A percentile compares a stretch with the other conserved stretches of the same genome.
phyloP scores from a whole-genome alignment of 2,113 vertebrate species.

The Pyxicephalus adspersus region DNA sequence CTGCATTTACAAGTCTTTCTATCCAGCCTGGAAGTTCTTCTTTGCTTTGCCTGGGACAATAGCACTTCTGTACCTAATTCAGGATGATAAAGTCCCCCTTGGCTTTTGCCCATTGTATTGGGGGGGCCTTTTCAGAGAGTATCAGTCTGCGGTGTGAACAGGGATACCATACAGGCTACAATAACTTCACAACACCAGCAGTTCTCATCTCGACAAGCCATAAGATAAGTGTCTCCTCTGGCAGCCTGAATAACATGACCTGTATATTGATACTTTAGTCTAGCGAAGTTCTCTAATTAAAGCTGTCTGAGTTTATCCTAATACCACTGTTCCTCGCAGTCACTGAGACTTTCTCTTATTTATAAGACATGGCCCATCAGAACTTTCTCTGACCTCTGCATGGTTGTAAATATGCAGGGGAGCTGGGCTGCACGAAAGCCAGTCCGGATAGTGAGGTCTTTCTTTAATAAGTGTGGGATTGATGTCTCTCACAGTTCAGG shows the following conservation, averaged over 20 bases:
- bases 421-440: conserved; percentile 60
- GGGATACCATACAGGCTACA: conserved; percentile 41
- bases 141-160: conserved; percentile 43
- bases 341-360: conserved; percentile 70
- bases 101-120: conserved; percentile 27
- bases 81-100: conserved; percentile 4
- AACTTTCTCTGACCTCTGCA: conserved; percentile 68
- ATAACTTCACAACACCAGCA: conserved; percentile 45
- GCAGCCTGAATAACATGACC: conserved; percentile 55
- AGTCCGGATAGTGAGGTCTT: conserved; percentile 59
- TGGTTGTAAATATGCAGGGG: conserved; percentile 67
- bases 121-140: conserved; percentile 15
- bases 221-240: conserved; percentile 49
- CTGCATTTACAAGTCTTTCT: too few relatives aligned
- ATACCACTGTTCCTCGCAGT: conserved; percentile 65
- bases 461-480: conserved; percentile 74
- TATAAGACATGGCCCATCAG: conserved; percentile 64
- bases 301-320: conserved; percentile 68
- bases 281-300: conserved; percentile 64
- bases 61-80: conserved; percentile 19
- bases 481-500: conserved; percentile 70
- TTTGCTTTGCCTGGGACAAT: conserved; percentile 13
- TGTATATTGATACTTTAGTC: conserved; percentile 59
- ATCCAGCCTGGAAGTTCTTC: background rate
- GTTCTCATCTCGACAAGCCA: conserved; percentile 22